phyloP scores from a whole-genome alignment of 2,797 vertebrate species.

The Oreonectes daqikongensis region DNA sequence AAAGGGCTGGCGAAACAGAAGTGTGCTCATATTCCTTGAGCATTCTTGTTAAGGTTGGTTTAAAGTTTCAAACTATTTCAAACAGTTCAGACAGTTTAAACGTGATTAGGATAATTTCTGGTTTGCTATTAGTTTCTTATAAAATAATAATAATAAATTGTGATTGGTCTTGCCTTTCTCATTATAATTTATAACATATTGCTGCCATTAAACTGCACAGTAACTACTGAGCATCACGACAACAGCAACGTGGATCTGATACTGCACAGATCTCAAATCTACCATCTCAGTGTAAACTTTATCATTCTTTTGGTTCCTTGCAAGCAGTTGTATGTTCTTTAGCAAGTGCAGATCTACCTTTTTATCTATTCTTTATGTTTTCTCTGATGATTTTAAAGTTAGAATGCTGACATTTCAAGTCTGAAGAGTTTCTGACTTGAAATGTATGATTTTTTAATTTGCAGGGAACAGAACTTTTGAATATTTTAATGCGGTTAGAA shows the following conservation, averaged over 20 bases:
- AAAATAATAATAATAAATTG: neutral
- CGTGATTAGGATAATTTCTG: neutral
- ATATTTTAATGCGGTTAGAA: constrained; percentile 32
- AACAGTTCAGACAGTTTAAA: too few relatives aligned
- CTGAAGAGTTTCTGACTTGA: neutral
- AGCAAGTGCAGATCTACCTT: neutral
- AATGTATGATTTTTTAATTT: constrained; percentile 28
- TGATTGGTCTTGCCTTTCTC: neutral
- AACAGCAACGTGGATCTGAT: too few relatives aligned
- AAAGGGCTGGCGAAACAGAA: too few relatives aligned
- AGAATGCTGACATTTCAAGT: constrained; percentile 17
- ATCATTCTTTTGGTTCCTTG: neutral
- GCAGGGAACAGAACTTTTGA: constrained; percentile 6
- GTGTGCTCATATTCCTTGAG: neutral
- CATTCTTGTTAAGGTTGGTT: neutral
- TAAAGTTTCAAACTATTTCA: too few relatives aligned
- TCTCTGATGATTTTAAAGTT: neutral
- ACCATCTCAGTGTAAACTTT: neutral
- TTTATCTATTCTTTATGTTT: neutral
- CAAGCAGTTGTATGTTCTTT: neutral
- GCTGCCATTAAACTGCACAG: too few relatives aligned
- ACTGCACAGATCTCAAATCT: neutral
- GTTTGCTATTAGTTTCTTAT: neutral
- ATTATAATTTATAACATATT: too few relatives aligned
- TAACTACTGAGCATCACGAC: too few relatives aligned